Evolutionary conservation across 2,888 invertebrate species (phyloP).

Genomic region (Dichetophora obliterata): DNA sequence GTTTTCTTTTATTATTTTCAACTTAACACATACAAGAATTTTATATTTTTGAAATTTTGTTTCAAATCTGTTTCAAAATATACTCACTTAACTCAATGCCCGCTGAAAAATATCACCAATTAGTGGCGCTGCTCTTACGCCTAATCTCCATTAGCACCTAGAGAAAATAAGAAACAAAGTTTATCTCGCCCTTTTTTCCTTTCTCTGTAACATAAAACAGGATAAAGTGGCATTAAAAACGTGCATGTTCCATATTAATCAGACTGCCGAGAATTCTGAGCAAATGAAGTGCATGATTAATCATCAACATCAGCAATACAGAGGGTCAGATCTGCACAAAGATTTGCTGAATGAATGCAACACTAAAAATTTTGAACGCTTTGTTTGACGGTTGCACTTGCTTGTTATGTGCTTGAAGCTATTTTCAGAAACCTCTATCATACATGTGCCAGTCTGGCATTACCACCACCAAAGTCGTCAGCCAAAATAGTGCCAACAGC

Average conservation of each 20-base stretch:
- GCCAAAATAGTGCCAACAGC: background rate
- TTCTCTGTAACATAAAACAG: background rate
- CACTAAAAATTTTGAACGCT: background rate
- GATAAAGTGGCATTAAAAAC: background rate
- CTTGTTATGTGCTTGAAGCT: background rate
- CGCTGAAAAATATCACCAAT: slow-evolving; percentile 3
- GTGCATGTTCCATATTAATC: slow-evolving; percentile 17
- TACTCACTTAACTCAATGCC: background rate
- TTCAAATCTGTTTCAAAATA: no score
- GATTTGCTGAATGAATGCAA: background rate
- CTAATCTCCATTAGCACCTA: slow-evolving; percentile 27
- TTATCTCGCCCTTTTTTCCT: background rate
- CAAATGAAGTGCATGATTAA: slow-evolving; percentile 29
- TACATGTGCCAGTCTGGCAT: no score
- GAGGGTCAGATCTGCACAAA: background rate
- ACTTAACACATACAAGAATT: no score
- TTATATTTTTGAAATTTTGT: no score
- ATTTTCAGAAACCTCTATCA: background rate
- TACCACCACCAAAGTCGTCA: background rate
- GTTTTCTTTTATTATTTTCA: no score
- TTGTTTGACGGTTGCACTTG: background rate
- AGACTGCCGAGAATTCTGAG: background rate
- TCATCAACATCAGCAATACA: background rate
- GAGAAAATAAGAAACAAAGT: background rate
- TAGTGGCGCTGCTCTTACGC: slow-evolving; percentile 11